phyloP scores from a whole-genome alignment of 2,113 vertebrate genomes.

The Nycticryphes semicollaris region DNA sequence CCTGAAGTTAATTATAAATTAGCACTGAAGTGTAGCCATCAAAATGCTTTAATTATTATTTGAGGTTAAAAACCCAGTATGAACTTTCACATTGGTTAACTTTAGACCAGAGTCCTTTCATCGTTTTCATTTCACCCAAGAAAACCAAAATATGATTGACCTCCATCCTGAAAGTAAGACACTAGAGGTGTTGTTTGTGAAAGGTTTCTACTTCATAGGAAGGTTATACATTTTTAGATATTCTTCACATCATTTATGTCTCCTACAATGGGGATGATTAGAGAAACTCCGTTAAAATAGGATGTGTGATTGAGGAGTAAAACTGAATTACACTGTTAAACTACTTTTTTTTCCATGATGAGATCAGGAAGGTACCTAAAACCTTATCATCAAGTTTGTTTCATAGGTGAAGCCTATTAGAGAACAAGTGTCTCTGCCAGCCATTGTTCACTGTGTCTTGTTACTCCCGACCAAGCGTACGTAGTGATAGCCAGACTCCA shows the following conservation, averaged over 20 bases:
- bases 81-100: neutral
- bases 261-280: neutral
- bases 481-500: neutral
- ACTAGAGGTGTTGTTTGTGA: neutral
- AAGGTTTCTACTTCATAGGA: neutral
- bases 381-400: neutral
- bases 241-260: neutral
- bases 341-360: neutral
- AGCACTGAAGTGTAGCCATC: conserved; percentile 12
- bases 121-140: neutral
- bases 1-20: conserved; percentile 67
- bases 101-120: neutral
- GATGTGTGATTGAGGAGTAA: neutral
- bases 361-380: neutral
- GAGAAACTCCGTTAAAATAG: neutral
- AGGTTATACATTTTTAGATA: neutral
- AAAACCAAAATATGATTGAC: neutral
- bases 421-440: neutral
- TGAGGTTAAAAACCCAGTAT: neutral
- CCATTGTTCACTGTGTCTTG: no score
- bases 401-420: neutral
- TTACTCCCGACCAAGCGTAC: neutral
- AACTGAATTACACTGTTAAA: neutral
- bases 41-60: conserved; percentile 43
- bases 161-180: neutral